Conservation (phyloP, 2,113 vertebrate genomes). For the Candoia aspera region DNA sequence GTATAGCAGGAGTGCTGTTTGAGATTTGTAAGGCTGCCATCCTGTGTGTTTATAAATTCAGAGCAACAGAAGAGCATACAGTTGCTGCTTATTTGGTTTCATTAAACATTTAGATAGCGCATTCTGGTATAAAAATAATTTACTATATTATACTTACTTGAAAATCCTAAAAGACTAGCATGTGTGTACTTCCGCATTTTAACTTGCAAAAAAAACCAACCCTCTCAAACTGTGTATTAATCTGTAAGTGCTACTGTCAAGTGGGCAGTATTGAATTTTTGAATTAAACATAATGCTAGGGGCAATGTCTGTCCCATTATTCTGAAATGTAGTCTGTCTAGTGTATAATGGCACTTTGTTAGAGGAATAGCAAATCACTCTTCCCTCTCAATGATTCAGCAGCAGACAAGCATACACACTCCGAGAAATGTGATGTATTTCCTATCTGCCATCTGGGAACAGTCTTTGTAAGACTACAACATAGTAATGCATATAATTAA, state of each 20-base stretch:
- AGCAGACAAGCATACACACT: slow-evolving; percentile 34
- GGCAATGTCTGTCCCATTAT: slow-evolving; percentile 51
- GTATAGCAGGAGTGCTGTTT: neutral
- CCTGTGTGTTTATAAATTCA: neutral
- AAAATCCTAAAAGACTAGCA: neutral
- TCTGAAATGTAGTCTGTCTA: slow-evolving; percentile 44
- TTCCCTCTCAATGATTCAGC: slow-evolving; percentile 38
- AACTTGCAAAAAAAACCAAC: neutral
- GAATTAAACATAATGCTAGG: slow-evolving; percentile 32
- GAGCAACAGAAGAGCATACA: neutral
- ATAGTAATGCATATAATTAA: slow-evolving; percentile 47
- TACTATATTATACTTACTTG: neutral
- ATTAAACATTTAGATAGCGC: neutral
- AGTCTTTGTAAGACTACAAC: slow-evolving; percentile 44
- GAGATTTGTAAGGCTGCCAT: neutral
- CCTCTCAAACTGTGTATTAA: neutral
- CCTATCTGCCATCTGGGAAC: slow-evolving; percentile 40
- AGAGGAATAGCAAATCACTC: slow-evolving; percentile 51
- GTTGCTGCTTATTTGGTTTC: neutral
- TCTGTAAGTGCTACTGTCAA: slow-evolving; percentile 34
- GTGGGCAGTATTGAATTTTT: slow-evolving; percentile 35
- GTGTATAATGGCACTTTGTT: slow-evolving; percentile 37
- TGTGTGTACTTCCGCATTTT: neutral
- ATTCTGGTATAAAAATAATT: neutral
- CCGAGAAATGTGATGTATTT: slow-evolving; percentile 48